Evolutionary conservation across 2,888 invertebrate genomes (phyloP), one percentile per base, ranked within the genome.

Genomic region (Rhamphomyia laevipes): DNA sequence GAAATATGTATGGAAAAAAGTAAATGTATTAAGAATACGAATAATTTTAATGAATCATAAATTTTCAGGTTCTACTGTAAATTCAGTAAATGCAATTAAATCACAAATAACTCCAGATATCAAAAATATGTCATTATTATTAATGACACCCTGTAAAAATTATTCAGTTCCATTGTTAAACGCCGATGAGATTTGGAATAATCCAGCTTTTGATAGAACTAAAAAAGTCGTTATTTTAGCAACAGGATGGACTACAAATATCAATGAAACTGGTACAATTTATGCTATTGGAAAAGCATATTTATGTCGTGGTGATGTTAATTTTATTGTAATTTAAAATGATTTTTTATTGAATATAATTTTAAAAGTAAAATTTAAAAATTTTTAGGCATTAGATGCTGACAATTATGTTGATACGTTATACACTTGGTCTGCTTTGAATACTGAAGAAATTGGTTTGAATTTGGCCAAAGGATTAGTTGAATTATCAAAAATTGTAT

Each of bases 361-460:
- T 45, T 30, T 4, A 21, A 5, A 12, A 27, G 16, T 45, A 46
- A 42, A n/a, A 7, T 38, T 16, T 38, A 38, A 4, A n/a, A n/a
- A 37, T 11, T 40, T 15, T n/a, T 37, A 69, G 67, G 69, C 61
- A 5, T 53, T 68, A 40, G 68, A 68, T 53, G 61, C 59, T 3
- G 66, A 63, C 13, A 56, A 56, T 6, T 67, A 59, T 33, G 62
- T 68, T 23, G 64, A 68, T 38, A 68, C 68, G 5, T 55, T 68
- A 6, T 68, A 68, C 53, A 60, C 63, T 3, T 68, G 68, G 68
- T 65, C 68, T 0, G 67, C 68, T 3, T 57, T 67, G n/a, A 68
- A 68, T 51, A 68, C 68, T 12, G 64, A 67, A 51, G 64, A 60
- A 43, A 62, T 70, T 47, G 69, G 69, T 3, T 54, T 57, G 50